A percentile compares a stretch with the other conserved stretches of the same genome.
Conservation (phyloP, 2,888 invertebrate genomes). For the Noctua fimbriata region DNA sequence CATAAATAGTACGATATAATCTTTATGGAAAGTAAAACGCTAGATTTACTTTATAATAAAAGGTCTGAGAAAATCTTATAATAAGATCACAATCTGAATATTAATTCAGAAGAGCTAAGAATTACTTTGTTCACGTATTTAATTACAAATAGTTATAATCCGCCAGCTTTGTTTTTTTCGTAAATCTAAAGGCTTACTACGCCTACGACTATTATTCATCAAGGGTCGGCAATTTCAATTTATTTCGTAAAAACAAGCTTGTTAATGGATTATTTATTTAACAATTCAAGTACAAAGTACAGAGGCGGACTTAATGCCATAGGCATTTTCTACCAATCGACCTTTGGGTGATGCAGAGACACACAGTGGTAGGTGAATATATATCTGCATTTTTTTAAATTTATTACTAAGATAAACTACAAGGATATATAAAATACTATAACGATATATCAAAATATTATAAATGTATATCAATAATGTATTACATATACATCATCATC, state of each 20-base stretch:
- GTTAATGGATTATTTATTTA: neutral
- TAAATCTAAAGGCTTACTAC: neutral
- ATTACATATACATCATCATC: no score
- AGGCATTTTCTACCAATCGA: no score
- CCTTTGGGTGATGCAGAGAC: no score
- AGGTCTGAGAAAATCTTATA: neutral
- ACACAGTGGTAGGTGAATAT: no score
- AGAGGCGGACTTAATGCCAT: no score
- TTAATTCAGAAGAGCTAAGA: neutral
- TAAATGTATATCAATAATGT: no score
- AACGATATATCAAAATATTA: no score
- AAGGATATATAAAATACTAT: no score
- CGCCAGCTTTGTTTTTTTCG: neutral
- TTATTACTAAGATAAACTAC: no score
- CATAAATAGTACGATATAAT: neutral
- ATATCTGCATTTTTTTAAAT: no score
- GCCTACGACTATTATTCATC: neutral
- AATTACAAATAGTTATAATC: neutral
- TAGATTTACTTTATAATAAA: neutral
- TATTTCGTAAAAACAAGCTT: neutral
- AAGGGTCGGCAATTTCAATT: neutral
- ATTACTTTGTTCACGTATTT: neutral
- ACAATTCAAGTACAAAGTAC: no score
- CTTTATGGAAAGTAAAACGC: neutral
- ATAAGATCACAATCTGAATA: constrained; percentile 6